These are phyloP conservation scores for Platyura marginata DNA, from an alignment of 1,140 invertebrate species.

Conservation along the genomic window DNA sequence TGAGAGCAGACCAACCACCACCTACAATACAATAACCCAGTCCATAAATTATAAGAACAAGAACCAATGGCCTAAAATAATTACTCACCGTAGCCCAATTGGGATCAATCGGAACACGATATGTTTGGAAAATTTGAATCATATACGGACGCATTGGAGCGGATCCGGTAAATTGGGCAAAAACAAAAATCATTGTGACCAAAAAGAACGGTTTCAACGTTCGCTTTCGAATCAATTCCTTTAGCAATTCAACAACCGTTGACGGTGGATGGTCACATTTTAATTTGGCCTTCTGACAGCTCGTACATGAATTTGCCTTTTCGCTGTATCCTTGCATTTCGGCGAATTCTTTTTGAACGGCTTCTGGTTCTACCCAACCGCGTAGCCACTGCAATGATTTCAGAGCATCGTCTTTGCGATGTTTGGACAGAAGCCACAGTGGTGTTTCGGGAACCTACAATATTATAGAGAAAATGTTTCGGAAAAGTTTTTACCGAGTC, in stretches of 20 bases:
- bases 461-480: neutral
- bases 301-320: conserved; percentile 4
- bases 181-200: conserved; percentile 29
- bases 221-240: conserved; percentile 27
- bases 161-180: conserved; percentile 9
- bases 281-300: conserved; percentile 2
- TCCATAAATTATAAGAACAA: no score
- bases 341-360: conserved; percentile 27
- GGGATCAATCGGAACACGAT: conserved; percentile 26
- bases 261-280: conserved; percentile 4
- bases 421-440: conserved; percentile 35
- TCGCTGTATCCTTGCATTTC: conserved; percentile 16
- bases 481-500: neutral
- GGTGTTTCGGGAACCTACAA: conserved; percentile 43
- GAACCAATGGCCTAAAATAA: no score
- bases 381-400: conserved; percentile 29
- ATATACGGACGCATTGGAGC: conserved; percentile 38
- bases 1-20: neutral
- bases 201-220: conserved; percentile 28
- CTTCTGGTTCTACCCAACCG: conserved; percentile 27
- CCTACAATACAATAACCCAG: no score
- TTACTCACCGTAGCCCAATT: conserved; percentile 26
- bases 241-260: conserved; percentile 6
- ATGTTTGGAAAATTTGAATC: conserved; percentile 28
- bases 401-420: conserved; percentile 27